Evolutionary conservation across 2,797 vertebrate species (phyloP).

Genomic region (Micromesistius poutassou): DNA sequence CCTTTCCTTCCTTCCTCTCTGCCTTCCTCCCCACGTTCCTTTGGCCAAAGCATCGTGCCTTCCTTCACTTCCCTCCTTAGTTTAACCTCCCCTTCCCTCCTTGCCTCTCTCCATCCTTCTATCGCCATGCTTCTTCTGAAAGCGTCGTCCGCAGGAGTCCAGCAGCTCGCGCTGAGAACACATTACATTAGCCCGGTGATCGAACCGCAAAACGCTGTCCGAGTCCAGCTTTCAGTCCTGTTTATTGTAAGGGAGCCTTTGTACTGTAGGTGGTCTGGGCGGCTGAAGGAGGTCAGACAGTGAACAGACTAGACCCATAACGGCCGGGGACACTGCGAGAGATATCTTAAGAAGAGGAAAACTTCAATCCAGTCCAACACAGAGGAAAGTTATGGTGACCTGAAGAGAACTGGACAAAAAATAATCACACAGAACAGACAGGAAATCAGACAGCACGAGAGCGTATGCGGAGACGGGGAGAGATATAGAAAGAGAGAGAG

Average conservation of each 20-base stretch:
- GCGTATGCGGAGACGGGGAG: no score
- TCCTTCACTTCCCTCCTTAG: not conserved
- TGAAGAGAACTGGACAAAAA: not conserved
- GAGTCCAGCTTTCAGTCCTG: constrained; percentile 16
- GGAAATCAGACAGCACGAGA: not conserved
- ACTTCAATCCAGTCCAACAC: constrained; percentile 1
- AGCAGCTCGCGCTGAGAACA: constrained; percentile 9
- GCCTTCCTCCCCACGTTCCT: not conserved
- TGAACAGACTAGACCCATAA: constrained; percentile 7
- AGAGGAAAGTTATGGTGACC: no score
- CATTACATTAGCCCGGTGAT: not conserved
- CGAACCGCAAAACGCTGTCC: constrained; percentile 14
- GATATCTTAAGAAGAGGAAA: constrained; percentile 12
- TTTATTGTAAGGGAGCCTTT: not conserved
- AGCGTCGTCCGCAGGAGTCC: constrained; percentile 21
- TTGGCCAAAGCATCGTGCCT: not conserved
- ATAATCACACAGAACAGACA: not conserved
- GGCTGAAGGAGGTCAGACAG: constrained; percentile 20
- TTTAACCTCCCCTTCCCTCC: not conserved
- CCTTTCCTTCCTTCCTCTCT: constrained; percentile 3
- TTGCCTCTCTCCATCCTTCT: not conserved
- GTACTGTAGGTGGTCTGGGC: constrained; percentile 15
- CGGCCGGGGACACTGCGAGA: constrained; percentile 14
- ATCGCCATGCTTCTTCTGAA: constrained; percentile 19
- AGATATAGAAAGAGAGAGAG: no score